Evolutionary conservation across 2,888 invertebrate genomes (phyloP).

Genomic region (Ophioninae sp.): DNA sequence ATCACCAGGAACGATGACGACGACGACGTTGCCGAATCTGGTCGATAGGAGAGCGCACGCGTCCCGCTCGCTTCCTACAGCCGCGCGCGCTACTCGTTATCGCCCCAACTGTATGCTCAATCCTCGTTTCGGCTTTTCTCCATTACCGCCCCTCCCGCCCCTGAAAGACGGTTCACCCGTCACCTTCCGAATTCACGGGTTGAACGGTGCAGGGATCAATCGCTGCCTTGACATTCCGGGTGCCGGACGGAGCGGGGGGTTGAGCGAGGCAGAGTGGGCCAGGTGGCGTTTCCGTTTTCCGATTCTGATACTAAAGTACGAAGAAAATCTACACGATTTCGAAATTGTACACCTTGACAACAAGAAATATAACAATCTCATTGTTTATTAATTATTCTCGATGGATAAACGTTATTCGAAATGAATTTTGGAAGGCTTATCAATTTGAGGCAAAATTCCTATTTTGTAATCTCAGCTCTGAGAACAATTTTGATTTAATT

Average conservation of each 20-base stretch:
- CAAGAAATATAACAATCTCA: background rate
- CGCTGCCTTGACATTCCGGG: background rate
- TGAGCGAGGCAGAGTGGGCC: background rate
- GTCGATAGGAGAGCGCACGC: slow-evolving; percentile 76
- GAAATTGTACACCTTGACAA: no score
- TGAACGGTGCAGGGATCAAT: background rate
- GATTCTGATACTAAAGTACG: no score
- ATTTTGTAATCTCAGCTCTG: no score
- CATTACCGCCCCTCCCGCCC: background rate
- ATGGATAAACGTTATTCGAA: background rate
- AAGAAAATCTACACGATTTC: background rate
- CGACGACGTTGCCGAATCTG: slow-evolving; percentile 66
- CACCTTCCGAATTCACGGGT: background rate
- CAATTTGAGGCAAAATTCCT: background rate
- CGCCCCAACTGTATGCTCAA: slow-evolving; percentile 36
- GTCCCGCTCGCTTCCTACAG: slow-evolving; percentile 62
- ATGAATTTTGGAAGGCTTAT: background rate
- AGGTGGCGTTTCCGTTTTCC: background rate
- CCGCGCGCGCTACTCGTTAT: slow-evolving; percentile 39
- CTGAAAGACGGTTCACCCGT: background rate
- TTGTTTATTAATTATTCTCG: background rate
- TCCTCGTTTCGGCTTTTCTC: background rate
- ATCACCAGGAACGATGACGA: slow-evolving; percentile 36
- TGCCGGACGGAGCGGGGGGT: background rate
- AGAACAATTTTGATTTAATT: no score